Conservation (phyloP, 1,140 invertebrate species). For the Carcinoscorpius rotundicauda region DNA sequence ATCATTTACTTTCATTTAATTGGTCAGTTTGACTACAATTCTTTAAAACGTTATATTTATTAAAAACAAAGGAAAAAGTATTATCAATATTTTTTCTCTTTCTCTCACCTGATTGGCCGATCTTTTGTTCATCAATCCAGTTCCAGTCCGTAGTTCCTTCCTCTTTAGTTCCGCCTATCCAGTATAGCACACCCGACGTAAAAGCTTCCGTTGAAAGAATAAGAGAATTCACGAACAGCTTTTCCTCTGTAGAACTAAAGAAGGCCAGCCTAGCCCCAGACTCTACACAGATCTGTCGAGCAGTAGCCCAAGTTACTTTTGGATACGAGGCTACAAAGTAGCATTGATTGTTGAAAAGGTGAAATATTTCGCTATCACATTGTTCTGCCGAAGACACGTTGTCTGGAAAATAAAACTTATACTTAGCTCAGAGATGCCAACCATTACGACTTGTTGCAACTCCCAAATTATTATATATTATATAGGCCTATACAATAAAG, state of each 20-base stretch:
- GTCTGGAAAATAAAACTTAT: too few relatives aligned
- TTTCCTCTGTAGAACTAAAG: slow-evolving; percentile 14
- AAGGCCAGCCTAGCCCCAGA: slow-evolving; percentile 34
- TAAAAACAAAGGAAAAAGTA: too few relatives aligned
- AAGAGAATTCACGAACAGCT: slow-evolving; percentile 47
- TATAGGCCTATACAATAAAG: too few relatives aligned
- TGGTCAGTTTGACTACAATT: too few relatives aligned
- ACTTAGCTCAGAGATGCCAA: too few relatives aligned
- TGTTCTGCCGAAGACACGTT: too few relatives aligned
- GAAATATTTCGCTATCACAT: slow-evolving; percentile 21
- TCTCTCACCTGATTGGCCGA: too few relatives aligned
- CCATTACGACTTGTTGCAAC: too few relatives aligned
- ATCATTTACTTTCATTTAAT: too few relatives aligned
- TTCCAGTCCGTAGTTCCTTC: slow-evolving; percentile 29
- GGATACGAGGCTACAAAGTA: slow-evolving; percentile 58
- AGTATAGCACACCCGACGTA: slow-evolving; percentile 50
- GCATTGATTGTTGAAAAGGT: slow-evolving; percentile 32
- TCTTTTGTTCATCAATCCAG: slow-evolving; percentile 44
- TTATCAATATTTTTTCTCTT: too few relatives aligned
- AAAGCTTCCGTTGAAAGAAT: slow-evolving; percentile 51
- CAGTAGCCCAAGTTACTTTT: slow-evolving; percentile 55
- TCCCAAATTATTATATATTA: too few relatives aligned
- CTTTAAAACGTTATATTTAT: too few relatives aligned
- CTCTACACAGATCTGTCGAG: slow-evolving; percentile 53
- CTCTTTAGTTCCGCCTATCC: slow-evolving; percentile 42